These are phyloP conservation scores for Mimas tiliae DNA, from an alignment of 2,888 invertebrate species.

Conservation along the genomic window DNA sequence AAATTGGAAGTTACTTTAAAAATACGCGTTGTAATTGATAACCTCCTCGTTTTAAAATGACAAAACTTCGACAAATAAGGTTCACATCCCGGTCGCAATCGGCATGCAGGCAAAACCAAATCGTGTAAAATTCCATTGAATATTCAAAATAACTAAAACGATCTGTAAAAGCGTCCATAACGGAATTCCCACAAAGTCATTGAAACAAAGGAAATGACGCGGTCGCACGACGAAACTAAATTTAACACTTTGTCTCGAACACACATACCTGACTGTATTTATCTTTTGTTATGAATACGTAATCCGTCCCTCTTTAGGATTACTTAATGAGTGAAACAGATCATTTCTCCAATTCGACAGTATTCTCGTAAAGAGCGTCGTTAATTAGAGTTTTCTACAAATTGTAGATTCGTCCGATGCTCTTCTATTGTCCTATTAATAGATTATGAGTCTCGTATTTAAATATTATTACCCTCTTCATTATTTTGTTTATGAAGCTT, in stretches of 20 bases:
- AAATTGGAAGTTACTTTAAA: no score
- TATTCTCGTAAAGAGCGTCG: no score
- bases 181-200: conserved; percentile 12
- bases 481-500: neutral
- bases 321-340: neutral
- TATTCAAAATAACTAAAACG: neutral
- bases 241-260: conserved; percentile 36
- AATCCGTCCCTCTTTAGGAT: conserved; percentile 1
- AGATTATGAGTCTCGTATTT: no score
- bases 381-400: no score
- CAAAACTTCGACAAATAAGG: no score
- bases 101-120: neutral
- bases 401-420: no score
- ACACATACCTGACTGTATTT: conserved; percentile 9
- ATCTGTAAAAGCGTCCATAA: conserved; percentile 31
- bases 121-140: neutral
- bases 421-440: no score
- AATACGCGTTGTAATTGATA: no score
- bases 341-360: neutral
- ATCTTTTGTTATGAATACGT: conserved; percentile 23
- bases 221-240: conserved; percentile 35
- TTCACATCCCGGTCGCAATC: no score
- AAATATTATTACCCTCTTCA: no score
- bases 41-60: no score
- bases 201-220: conserved; percentile 31